Base-by-base conservation (phyloP, 2,888 invertebrate genomes). In the Aplocera efformata region DNA sequence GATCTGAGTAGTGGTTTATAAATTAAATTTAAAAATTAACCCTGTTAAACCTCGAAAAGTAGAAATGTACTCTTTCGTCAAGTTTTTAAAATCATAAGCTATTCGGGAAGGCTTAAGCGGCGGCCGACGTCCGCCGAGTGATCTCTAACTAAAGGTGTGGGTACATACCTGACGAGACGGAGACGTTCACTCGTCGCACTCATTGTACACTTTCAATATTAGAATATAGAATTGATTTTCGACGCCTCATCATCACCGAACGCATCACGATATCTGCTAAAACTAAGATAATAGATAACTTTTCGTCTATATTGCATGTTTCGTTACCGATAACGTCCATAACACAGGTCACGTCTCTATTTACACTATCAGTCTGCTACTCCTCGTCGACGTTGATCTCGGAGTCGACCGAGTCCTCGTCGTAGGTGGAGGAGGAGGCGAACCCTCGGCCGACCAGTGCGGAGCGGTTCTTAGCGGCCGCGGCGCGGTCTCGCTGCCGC, bases 391-490 rank as follows among this genome's bases (percentile, higher is more conserved):
- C 88, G 73, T 88, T 88, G 72, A 88, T 88, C 67, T 88, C 88
- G 29, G 88, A 88, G 74, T 88, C 88, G 46, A 72, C 81, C 48
- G 88, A 88, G 66, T 88, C 88, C 66, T 88, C 88, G 64, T 88
- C 88, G 78, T 88, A 88, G 7, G 88, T 84, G 60, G 88, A 86
- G 52, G 88, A 88, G 53, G 88, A 85, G 41, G 88, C 86, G 68
- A 88, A 88, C 32, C 88, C 88, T 42, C 88, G 73, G 39, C 88
- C 88, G 31, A 88, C 79, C 53, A 86, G 72, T 47, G 86, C 94
- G 86, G 90, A 98, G 94, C 98, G 94, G 90, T 98, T 98, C 91
- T 98, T 98, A 51, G 98, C 98, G 40, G 98, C 97, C 28, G 97
- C 96, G 9, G 97, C 97, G 60, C 99, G 91, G 80, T 99, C 99